Evolutionary conservation across 2,797 vertebrate species (phyloP), one percentile per base, ranked within the genome.

Genomic region (Limnodromus scolopaceus): DNA sequence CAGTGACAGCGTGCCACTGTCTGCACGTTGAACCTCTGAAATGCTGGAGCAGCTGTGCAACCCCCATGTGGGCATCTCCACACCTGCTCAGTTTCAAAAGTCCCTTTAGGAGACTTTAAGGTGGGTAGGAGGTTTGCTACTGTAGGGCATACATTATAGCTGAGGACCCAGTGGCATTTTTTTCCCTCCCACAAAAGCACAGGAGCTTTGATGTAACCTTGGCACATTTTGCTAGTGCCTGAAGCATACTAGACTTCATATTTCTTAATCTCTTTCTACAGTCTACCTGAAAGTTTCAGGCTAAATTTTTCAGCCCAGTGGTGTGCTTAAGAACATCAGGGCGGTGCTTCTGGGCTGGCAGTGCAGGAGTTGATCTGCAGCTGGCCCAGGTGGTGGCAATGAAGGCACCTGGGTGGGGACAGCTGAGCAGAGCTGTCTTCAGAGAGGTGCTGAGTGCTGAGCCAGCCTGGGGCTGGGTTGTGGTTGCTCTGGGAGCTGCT

Each of bases 401-500:
- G 11, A 58, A 41, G 30, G 6, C 9, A 28, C 4, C 4, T 22
- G 18, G 20, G 32, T n/a, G 41, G 48, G 61, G 7, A 17, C 16
- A 24, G 34, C 2, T 1, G 6, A 16, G 16, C 3, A 17, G 8
- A n/a, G 10, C 16, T 16, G 2, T 4, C 9, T 63, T 13, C 15
- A 3, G 8, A 3, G 15, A 10, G 24, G 8, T 13, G 10, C 6
- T 38, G 60, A 53, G 27, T 45, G 39, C 13, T 14, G 39, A 43
- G 41, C 41, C 1, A 2, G 20, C 4, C 4, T 6, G 2, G 13
- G 11, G 16, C 9, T 1, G 4, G 10, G 14, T 3, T 15, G 11
- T 1, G 6, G 4, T 7, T 39, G 43, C 2, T 14, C 2, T 0
- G 1, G 24, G 24, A 43, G 5, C 1, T 61, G 36, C 6, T 25